Percentiles rank a stretch among this genome's conserved stretches.
phyloP scores from a whole-genome alignment of 1,140 invertebrate genomes.

The Cherax destructor region DNA sequence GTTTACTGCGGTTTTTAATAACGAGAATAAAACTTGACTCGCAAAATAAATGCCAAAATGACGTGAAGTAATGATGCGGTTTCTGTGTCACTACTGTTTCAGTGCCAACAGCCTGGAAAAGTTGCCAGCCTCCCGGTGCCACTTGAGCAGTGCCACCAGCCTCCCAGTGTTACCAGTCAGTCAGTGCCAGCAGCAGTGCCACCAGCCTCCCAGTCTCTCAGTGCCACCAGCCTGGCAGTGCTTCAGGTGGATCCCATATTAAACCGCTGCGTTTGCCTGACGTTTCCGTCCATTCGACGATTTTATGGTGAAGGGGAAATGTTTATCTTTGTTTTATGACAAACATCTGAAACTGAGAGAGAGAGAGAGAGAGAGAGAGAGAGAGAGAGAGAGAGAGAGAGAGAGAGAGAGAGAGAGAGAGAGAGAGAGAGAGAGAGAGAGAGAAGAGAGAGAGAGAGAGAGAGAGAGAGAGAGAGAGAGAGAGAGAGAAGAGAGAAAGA shows the following conservation, averaged over 20 bases:
- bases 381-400: constrained; percentile 4
- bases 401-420: constrained; percentile 10
- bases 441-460: not conserved
- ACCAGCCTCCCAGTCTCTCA: no score
- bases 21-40: no score
- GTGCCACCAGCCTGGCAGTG: no score
- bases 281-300: not conserved
- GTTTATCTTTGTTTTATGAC: not conserved
- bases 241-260: not conserved
- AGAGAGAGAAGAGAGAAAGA: not conserved
- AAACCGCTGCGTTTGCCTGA: not conserved
- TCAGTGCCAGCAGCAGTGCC: no score
- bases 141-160: not conserved
- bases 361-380: not conserved
- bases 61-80: no score
- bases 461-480: not conserved
- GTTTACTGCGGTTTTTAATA: no score
- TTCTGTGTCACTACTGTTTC: not conserved
- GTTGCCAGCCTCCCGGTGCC: not conserved
- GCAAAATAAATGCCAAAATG: no score
- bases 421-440: not conserved
- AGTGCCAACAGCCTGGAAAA: not conserved
- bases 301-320: not conserved
- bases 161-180: not conserved
- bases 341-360: not conserved